Percentiles rank a stretch among this genome's conserved stretches.
phyloP scores from a whole-genome alignment of 2,797 vertebrate species.

The Melanotaenia pygmaea region DNA sequence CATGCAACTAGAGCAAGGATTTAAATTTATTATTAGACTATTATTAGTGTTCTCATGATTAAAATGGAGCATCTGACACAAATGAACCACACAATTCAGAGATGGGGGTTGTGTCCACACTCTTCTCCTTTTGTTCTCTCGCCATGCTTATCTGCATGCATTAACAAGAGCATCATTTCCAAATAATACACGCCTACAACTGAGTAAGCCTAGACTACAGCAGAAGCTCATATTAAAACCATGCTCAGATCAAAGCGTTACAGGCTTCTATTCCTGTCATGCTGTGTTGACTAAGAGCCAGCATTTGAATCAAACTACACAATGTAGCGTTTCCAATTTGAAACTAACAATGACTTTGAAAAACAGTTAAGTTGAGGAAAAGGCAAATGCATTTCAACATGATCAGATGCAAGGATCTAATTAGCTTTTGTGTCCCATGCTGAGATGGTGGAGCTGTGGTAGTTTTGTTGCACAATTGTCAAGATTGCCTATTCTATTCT shows the following conservation, averaged over 20 bases:
- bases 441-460: slow-evolving; percentile 46
- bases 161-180: slow-evolving; percentile 27
- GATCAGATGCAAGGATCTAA: slow-evolving; percentile 69
- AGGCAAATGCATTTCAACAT: slow-evolving; percentile 42
- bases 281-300: slow-evolving; percentile 55
- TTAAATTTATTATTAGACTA: neutral
- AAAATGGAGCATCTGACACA: slow-evolving; percentile 1
- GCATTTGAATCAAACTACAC: slow-evolving; percentile 52
- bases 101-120: neutral
- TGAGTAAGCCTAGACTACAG: slow-evolving; percentile 35
- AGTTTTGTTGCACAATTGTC: slow-evolving; percentile 69
- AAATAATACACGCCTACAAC: slow-evolving; percentile 37
- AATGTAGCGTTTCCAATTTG: slow-evolving; percentile 47
- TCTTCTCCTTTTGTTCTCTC: slow-evolving; percentile 10
- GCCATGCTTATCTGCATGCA: slow-evolving; percentile 8
- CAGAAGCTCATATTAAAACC: slow-evolving; percentile 37
- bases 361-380: slow-evolving; percentile 55
- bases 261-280: slow-evolving; percentile 35
- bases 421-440: slow-evolving; percentile 62
- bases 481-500: slow-evolving; percentile 61
- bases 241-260: slow-evolving; percentile 54
- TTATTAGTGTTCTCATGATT: slow-evolving; percentile 3
- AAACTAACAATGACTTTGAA: slow-evolving; percentile 65
- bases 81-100: neutral
- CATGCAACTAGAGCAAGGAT: neutral